phyloP scores from a whole-genome alignment of 1,140 invertebrate genomes.

The Drosophila carrolli region DNA sequence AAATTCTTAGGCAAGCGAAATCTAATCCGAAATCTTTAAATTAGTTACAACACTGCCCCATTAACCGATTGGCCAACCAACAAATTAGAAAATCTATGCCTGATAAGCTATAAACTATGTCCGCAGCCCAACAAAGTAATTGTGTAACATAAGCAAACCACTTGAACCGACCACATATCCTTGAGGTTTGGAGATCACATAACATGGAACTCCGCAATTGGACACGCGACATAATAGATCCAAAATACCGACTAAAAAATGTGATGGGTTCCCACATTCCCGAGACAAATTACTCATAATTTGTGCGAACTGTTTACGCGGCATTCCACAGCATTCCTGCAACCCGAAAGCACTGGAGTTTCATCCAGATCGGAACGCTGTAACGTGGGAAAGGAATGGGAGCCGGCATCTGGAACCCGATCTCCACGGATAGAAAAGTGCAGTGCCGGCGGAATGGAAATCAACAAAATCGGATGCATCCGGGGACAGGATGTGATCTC shows the following conservation, averaged over 20 bases:
- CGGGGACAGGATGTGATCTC: conserved; percentile 48
- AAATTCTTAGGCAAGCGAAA: conserved; percentile 4
- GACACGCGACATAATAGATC: neutral
- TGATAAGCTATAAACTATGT: conserved; percentile 5
- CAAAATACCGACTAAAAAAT: neutral
- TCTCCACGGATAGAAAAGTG: conserved; percentile 26
- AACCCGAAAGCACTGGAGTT: conserved; percentile 2
- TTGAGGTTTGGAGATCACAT: neutral
- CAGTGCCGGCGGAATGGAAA: conserved; percentile 20
- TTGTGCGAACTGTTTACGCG: conserved; percentile 18
- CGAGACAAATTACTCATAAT: conserved; percentile 3
- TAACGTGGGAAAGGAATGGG: conserved; percentile 42
- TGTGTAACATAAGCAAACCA: conserved; percentile 10
- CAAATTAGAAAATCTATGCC: neutral
- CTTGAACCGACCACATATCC: conserved; percentile 10
- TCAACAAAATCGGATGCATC: conserved; percentile 43
- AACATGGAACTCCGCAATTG: neutral
- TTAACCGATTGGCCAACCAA: conserved; percentile 7
- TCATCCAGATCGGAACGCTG: neutral
- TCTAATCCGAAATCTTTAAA: conserved; percentile 34
- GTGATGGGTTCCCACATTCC: neutral
- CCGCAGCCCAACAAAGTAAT: neutral
- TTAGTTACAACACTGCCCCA: conserved; percentile 12
- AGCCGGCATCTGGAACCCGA: conserved; percentile 13
- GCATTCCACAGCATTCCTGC: conserved; percentile 34